phyloP scores from a whole-genome alignment of 1,140 invertebrate species.

The Megathymus violae region DNA sequence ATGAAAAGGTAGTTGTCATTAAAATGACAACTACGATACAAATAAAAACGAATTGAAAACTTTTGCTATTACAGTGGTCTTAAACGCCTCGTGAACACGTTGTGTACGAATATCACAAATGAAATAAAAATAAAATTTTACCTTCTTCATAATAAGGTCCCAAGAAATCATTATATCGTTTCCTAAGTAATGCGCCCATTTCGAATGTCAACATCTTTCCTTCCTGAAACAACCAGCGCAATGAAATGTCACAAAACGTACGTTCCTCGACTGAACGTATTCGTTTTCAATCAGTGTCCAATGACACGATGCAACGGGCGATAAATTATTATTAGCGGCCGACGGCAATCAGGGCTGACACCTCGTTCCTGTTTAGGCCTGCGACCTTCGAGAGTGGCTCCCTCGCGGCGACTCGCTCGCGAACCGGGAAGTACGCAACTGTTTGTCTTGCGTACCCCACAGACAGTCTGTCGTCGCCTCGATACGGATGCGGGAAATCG shows the following conservation, averaged over 20 bases:
- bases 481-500: conserved; percentile 21
- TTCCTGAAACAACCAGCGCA: conserved; percentile 81
- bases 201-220: conserved; percentile 85
- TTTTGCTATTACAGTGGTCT: too few species aligned
- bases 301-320: conserved; percentile 48
- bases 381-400: conserved; percentile 66
- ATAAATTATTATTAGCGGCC: conserved; percentile 77
- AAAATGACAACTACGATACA: too few species aligned
- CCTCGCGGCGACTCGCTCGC: conserved; percentile 43
- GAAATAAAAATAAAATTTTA: conserved; percentile 38
- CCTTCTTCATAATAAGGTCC: conserved; percentile 83
- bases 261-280: conserved; percentile 27
- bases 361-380: conserved; percentile 66
- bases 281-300: conserved; percentile 44
- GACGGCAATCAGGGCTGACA: conserved; percentile 66
- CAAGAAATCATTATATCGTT: conserved; percentile 84
- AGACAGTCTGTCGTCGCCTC: conserved; percentile 1
- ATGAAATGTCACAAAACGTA: conserved; percentile 8
- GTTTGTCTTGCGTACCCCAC: conserved; percentile 40
- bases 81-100: too few species aligned
- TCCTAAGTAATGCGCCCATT: conserved; percentile 85
- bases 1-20: too few species aligned
- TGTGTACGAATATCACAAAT: too few species aligned
- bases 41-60: too few species aligned
- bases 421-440: conserved; percentile 67